These are phyloP conservation scores for Gnathonemus longibarbis DNA, from an alignment of 2,113 vertebrate genomes.

Conservation along the genomic window DNA sequence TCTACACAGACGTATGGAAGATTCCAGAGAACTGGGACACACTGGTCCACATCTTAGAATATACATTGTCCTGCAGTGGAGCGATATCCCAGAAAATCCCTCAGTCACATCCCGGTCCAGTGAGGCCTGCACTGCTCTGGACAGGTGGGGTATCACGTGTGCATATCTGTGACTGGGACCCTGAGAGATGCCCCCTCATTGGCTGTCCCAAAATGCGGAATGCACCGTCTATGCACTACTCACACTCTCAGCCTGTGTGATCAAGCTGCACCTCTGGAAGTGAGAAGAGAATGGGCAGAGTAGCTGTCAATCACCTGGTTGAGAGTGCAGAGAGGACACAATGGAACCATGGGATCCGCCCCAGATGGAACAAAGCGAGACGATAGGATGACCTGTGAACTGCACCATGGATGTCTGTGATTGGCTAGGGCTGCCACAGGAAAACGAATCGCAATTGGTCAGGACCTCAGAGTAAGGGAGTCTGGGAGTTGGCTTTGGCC, in stretches of 20 bases:
- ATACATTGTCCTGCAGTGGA: conserved; percentile 37
- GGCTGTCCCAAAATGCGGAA: conserved; percentile 38
- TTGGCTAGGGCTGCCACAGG: conserved; percentile 13
- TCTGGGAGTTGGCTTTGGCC: conserved; percentile 26
- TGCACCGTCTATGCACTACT: conserved; percentile 51
- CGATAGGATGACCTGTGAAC: conserved; percentile 19
- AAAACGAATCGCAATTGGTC: conserved; percentile 11
- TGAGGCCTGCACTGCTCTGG: conserved; percentile 22
- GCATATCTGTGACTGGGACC: conserved; percentile 32
- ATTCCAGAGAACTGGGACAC: conserved; percentile 27
- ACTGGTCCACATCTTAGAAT: conserved; percentile 26
- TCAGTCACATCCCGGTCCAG: conserved; percentile 40
- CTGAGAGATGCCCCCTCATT: conserved; percentile 32
- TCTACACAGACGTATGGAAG: conserved; percentile 24
- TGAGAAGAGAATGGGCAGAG: conserved; percentile 48
- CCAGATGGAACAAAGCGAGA: conserved; percentile 13
- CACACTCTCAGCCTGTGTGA: conserved; percentile 59
- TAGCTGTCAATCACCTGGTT: conserved; percentile 39
- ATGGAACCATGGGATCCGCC: conserved; percentile 24
- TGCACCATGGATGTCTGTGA: conserved; percentile 21
- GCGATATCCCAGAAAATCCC: conserved; percentile 33
- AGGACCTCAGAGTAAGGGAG: conserved; percentile 23
- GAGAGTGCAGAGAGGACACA: conserved; percentile 25
- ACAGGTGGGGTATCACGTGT: conserved; percentile 26
- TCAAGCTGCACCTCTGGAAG: conserved; percentile 59